phyloP scores from a whole-genome alignment of 37 sponge, comb jelly and placozoan species.

The Cladorhizidae sp. region DNA sequence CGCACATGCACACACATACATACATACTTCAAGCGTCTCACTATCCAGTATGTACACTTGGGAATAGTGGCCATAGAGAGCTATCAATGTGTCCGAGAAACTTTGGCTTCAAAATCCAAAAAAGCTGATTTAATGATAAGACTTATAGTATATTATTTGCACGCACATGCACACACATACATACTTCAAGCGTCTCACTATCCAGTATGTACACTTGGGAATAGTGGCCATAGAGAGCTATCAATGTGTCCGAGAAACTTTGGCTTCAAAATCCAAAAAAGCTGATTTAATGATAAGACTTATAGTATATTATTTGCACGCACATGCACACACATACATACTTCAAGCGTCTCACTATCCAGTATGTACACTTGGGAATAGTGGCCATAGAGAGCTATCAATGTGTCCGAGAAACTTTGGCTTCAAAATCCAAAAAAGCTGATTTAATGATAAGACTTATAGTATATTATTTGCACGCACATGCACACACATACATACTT shows the following conservation, averaged over 20 bases:
- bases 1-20: no score
- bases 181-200: conserved; percentile 51
- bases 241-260: conserved; percentile 52
- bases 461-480: no score
- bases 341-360: conserved; percentile 53
- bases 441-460: no score
- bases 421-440: no score
- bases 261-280: no score
- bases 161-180: not conserved
- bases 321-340: conserved; percentile 12
- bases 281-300: no score
- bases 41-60: conserved; percentile 61
- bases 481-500: conserved; percentile 28
- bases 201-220: conserved; percentile 60
- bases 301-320: no score
- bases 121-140: no score
- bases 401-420: conserved; percentile 47
- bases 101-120: no score
- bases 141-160: no score
- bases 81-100: conserved; percentile 58
- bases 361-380: conserved; percentile 59
- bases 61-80: conserved; percentile 54
- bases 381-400: conserved; percentile 62
- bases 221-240: conserved; percentile 62
- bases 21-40: conserved; percentile 48